Conservation (phyloP, 2,113 vertebrate species). For the Quiscalus mexicanus region DNA sequence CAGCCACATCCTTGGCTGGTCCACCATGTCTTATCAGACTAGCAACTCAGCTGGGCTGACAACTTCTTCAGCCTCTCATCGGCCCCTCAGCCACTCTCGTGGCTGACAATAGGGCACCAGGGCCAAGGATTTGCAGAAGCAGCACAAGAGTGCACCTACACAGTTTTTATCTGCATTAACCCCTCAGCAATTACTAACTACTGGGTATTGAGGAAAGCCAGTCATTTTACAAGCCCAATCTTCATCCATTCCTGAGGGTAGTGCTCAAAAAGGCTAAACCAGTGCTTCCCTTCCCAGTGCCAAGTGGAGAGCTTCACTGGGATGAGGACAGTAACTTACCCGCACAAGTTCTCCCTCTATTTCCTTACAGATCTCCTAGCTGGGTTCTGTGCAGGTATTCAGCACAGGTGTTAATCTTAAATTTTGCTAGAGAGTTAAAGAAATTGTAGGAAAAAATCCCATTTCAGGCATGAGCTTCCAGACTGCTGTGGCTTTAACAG, state of each 20-base stretch:
- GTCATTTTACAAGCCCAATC: neutral
- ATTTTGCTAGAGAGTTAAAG: neutral
- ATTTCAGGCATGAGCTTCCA: neutral
- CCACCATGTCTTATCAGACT: neutral
- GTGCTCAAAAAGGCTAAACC: neutral
- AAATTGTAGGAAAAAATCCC: neutral
- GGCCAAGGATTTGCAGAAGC: neutral
- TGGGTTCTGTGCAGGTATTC: neutral
- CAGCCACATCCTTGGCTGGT: neutral
- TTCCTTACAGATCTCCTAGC: neutral
- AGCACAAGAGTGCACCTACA: neutral
- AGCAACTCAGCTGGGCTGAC: no score
- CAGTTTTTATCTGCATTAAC: neutral
- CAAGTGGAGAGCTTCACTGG: neutral
- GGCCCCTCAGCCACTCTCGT: neutral
- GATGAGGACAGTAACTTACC: neutral
- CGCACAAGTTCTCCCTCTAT: neutral
- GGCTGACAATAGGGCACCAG: neutral
- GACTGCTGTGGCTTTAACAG: neutral
- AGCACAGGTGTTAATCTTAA: neutral
- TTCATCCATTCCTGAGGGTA: neutral
- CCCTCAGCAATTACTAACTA: neutral
- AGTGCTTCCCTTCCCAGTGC: neutral
- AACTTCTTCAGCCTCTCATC: neutral
- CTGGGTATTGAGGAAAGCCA: neutral